Percentiles rank a stretch among this genome's conserved stretches.
Conservation (phyloP, 2,797 vertebrate species). For the Rhabdophis nuchalis region DNA sequence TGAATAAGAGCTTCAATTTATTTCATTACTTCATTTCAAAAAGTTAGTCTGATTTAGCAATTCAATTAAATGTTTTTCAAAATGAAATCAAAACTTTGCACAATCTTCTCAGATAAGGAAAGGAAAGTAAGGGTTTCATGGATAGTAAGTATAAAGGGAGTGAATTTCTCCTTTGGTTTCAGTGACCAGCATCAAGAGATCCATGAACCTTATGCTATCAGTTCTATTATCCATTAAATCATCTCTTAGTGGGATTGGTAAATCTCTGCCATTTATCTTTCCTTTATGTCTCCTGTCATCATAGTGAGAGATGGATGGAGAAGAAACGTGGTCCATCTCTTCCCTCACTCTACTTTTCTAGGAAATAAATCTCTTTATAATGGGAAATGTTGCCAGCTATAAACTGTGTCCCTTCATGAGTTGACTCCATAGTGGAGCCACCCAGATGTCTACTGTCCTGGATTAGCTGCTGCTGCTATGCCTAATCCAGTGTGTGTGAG, state of each 20-base stretch:
- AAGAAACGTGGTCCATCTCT: background rate
- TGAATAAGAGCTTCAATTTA: background rate
- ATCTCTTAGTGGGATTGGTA: background rate
- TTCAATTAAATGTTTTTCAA: background rate
- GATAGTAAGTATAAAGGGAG: background rate
- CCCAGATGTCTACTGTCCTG: no score
- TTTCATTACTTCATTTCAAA: background rate
- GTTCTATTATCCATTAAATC: background rate
- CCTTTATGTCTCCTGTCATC: background rate
- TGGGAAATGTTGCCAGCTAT: no score
- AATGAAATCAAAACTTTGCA: background rate
- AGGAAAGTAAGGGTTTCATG: background rate
- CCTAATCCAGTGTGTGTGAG: no score
- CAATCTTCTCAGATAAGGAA: background rate
- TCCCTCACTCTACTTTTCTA: background rate
- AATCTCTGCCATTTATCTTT: background rate
- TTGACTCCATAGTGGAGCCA: no score
- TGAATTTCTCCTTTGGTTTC: background rate
- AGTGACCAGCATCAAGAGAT: background rate
- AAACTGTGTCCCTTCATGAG: no score
- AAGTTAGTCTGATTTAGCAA: background rate
- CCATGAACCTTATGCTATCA: background rate
- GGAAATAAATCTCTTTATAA: background rate
- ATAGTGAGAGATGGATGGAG: background rate
- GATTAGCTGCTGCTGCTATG: no score